Evolutionary conservation across 2,888 invertebrate species (phyloP).

Genomic region (Stictocephala bisonia): DNA sequence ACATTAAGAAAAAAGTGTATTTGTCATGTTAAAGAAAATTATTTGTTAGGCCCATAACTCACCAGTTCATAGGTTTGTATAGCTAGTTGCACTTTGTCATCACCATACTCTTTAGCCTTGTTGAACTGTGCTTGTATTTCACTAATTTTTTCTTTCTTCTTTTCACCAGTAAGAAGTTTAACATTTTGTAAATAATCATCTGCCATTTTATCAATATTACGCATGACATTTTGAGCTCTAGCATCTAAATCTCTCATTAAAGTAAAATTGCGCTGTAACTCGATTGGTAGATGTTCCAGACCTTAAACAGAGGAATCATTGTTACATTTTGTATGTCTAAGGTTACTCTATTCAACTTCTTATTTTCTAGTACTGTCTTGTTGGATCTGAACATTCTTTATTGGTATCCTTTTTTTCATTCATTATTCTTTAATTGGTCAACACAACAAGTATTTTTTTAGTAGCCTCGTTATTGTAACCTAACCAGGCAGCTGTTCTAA

Average conservation of each 20-base stretch:
- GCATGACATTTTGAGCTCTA: conserved; percentile 88
- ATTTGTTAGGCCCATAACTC: too few species aligned
- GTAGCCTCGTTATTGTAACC: too few species aligned
- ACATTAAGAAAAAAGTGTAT: too few species aligned
- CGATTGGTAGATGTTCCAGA: conserved; percentile 93
- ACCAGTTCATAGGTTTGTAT: conserved; percentile 97
- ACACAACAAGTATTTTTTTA: too few species aligned
- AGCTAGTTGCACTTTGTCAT: conserved; percentile 97
- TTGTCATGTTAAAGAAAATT: too few species aligned
- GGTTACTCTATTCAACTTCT: background rate
- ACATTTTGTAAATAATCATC: conserved; percentile 82
- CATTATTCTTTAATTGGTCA: too few species aligned
- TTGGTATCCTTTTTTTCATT: too few species aligned
- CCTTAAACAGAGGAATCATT: conserved; percentile 67
- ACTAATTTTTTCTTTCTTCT: conserved; percentile 83
- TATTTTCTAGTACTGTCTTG: too few species aligned
- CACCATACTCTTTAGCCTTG: conserved; percentile 95
- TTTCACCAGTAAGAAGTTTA: conserved; percentile 78
- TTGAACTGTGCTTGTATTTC: conserved; percentile 90
- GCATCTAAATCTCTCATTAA: conserved; percentile 96
- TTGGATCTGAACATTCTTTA: conserved; percentile 31
- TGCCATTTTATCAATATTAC: conserved; percentile 89
- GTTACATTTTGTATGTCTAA: background rate
- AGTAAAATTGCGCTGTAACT: conserved; percentile 94
- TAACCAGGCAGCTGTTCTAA: too few species aligned